Evolutionary conservation across 1,140 invertebrate species (phyloP), one percentile per base, ranked within the genome.

Genomic region (Himalopsyche phryganea): DNA sequence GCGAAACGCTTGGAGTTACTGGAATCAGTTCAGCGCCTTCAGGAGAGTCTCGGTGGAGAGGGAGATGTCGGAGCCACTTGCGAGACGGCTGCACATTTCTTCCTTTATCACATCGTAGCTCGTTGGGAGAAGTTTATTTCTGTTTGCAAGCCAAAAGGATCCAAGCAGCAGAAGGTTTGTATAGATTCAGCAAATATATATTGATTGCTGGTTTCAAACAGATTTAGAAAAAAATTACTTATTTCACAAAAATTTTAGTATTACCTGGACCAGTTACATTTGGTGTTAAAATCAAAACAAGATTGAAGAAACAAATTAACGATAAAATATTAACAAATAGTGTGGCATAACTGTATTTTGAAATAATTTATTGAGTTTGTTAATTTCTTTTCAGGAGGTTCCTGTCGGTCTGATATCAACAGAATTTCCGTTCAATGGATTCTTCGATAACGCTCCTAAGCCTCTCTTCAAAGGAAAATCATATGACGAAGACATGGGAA

Each of bases 21-120:
- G 6, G 84, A 85, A 63, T 87, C 94, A 72, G 97, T 99, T n/a
- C 87, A 88, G 60, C 83, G 89, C 44, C 79, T 99, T 14, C 93
- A 98, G 74, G 83, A 85, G 65, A 89, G 91, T 5, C 73, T 99
- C 1, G 84, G 85, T 28, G 91, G 95, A 1, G 77, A 83, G 50
- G 91, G 92, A 13, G 97, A 99, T 74, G 94, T 95, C 50, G 91
- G 92, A 0, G 98, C 98, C 70, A 98, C 97, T 0, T 99, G 98
- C 76, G 98, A 99, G 79, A 98, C 96, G 1, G 96, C 97, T 7
- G 93, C 94, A 35, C 92, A 92, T 69, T 94, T 94, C 69, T 92
- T 90, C 70, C 82, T 92, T 13, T 91, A 92, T 69, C 92, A 82
- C 66, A 83, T 96, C 42, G 74, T 91, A 9, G 85, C 94, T 0